Evolutionary conservation across 2,888 invertebrate genomes (phyloP), one percentile per base, ranked within the genome.

Genomic region (Romanomermis culicivorax): DNA sequence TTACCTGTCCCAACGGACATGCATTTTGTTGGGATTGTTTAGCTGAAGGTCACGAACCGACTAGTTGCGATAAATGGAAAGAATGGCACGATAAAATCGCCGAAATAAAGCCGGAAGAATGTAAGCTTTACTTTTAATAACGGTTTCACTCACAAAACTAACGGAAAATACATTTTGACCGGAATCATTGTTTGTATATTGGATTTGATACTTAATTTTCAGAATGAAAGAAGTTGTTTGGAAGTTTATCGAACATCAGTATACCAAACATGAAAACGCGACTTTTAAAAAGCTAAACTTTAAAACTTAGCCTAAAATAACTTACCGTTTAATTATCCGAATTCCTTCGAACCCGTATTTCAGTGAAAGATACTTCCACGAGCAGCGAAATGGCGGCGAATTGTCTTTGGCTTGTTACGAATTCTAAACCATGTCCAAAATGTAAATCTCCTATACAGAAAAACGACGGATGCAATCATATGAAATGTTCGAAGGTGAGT

Each of bases 391-490:
- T 76, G 60, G 77, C 77, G 2, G 77, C 78, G 43, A 80, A 79
- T 65, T 78, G 77, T 64, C 68, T 80, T 42, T 80, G 80, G 80
- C 69, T 80, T 56, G 78, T 80, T 23, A 79, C 79, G 23, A 79
- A 80, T 69, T 78, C 79, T 2, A 80, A 80, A 64, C 77, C 79
- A 0, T 80, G 80, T 64, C 80, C 80, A 27, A 79, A 79, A 66
- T 80, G 80, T 65, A 78, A 78, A 61, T 77, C 78, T 60, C 80
- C 79, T 2, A 80, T 80, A 58, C 79, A 80, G 68, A 80, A 80
- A 64, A 79, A 79, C 64, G 80, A 80, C 68, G 80, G 78, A 23
- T 80, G 80, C 67, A 80, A 80, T 66, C 80, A 80, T 65, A 80
- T 80, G 77, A 79, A 79, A 65, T 80, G 80, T 67, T 78, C 77